Evolutionary conservation across 2,888 invertebrate genomes (phyloP), one percentile per base, ranked within the genome.

Genomic region (Macropis europaea): DNA sequence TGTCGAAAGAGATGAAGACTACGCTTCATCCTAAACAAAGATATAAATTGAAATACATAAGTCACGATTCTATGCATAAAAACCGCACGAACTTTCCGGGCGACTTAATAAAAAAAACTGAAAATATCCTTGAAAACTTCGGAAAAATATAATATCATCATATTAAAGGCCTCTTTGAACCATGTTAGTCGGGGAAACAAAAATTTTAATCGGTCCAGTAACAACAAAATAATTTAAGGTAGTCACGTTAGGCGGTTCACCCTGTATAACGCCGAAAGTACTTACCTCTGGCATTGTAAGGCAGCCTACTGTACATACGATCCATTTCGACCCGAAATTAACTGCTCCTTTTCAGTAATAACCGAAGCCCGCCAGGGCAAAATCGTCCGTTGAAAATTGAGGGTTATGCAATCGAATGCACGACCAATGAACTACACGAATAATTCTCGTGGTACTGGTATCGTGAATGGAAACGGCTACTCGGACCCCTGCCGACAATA

Each of bases 381-480:
- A 64, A 62, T 22, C 47, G 30, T 47, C 61, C 48, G 50, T 40
- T 63, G 80, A 64, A 73, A 79, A 76, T 76, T 73, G 71, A 52
- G 56, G 50, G 56, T 53, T 67, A 59, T 67, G 66, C 68, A 71
- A 81, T 79, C 73, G 73, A 62, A 64, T 54, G 52, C 52, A 66
- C 53, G 42, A 48, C 43, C 76, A 54, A 63, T 69, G 76, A 81
- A 71, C 79, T 72, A 72, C 67, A 52, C 68, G 73, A 74, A 76
- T 76, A 76, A 78, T 74, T 77, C 73, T 47, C 47, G 67, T 53
- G 59, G 69, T 81, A 53, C 79, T 73, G 76, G 74, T 82, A 79
- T 81, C 83, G 79, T 82, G 77, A 84, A 84, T 84, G 82, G 82
- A 85, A 85, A 81, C 83, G 71, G 76, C 74, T 84, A 84, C 82